Conservation (phyloP, 2,113 vertebrate species). For the Felis catus region F.catus_Fca126_mat1.0 CM031413.1:43226501-43227000, state of each 20-base stretch:
- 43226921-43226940: not conserved
- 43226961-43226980: not conserved
- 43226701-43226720: not conserved
- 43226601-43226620: not conserved
- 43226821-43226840: fast-evolving
- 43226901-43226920: not conserved
- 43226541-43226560: not conserved
- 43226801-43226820: not conserved
- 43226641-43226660: not conserved
- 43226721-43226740: too few relatives aligned
- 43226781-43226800: not conserved
- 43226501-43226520: not conserved
- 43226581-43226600: not conserved
- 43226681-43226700: too few relatives aligned
- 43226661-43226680: not conserved
- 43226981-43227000: not conserved
- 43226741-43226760: not conserved
- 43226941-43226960: not conserved
- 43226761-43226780: not conserved
- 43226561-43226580: not conserved
- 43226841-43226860: not conserved
- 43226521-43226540: not conserved
- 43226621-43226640: not conserved
- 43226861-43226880: fast-evolving
- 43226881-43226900: not conserved